Conservation (phyloP, 1,140 invertebrate species). For the Rhyacophila brunnea region DNA sequence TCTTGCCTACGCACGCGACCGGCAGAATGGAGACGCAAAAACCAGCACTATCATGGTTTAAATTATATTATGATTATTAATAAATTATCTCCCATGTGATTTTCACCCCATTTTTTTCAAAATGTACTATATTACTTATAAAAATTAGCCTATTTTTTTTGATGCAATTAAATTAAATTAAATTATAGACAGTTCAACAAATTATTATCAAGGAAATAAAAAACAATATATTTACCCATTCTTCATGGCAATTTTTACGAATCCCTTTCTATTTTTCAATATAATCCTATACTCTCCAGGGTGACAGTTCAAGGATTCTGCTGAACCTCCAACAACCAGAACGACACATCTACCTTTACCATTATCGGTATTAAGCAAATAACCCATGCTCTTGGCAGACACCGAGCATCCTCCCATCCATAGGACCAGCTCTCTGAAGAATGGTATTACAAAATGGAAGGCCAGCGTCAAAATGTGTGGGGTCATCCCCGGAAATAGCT, state of each 20-base stretch:
- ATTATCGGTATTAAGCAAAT: constrained; percentile 49
- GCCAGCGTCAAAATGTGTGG: constrained; percentile 72
- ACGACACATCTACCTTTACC: constrained; percentile 62
- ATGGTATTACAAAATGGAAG: constrained; percentile 79
- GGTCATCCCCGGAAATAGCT: constrained; percentile 77
- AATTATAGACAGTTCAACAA: too few relatives aligned
- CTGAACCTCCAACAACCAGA: constrained; percentile 79
- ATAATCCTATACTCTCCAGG: constrained; percentile 71
- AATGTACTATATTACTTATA: not conserved
- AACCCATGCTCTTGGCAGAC: constrained; percentile 53
- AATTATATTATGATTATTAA: too few relatives aligned
- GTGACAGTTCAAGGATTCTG: constrained; percentile 72
- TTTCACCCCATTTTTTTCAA: too few relatives aligned
- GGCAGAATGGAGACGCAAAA: not conserved
- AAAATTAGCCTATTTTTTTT: not conserved
- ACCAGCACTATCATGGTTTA: too few relatives aligned
- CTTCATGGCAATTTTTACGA: constrained; percentile 74
- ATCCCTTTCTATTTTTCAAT: constrained; percentile 75
- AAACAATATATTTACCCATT: constrained; percentile 64
- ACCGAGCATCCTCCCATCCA: constrained; percentile 63
- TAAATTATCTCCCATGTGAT: too few relatives aligned
- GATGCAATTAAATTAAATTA: not conserved
- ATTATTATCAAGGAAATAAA: constrained; percentile 5
- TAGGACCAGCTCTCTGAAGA: constrained; percentile 72
- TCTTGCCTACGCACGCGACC: too few relatives aligned